Evolutionary conservation across 2,888 invertebrate genomes (phyloP), one percentile per base, ranked within the genome.

Genomic region (Leucophenga maculata): DNA sequence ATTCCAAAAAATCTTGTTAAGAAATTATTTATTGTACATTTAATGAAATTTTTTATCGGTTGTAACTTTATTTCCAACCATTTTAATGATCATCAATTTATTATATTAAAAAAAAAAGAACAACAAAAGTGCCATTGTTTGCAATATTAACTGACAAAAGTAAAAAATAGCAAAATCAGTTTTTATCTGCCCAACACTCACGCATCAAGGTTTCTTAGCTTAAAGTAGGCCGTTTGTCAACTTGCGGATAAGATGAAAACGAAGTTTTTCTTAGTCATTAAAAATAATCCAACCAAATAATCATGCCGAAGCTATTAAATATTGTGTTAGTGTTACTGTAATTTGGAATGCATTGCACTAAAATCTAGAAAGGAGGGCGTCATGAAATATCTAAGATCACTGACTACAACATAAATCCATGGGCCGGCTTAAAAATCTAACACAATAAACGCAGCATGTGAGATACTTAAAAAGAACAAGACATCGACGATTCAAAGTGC

Each of bases 371-470:
- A 39, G 39, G 39, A 39, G 39, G 39, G 39, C 16, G 18, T 20
- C 13, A 39, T 60, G 39, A 60, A 39, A 60, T 18, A 60, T 60
- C 52, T 52, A 32, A 16, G n/a, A 32, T 20, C 59, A 14, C 59
- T 13, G 20, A 18, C 44, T 18, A 11, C 20, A 31, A 44, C 16
- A 62, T 62, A 62, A 62, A 62, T 44, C 60, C 44, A n/a, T n/a
- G n/a, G n/a, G n/a, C n/a, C n/a, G 14, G 46, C 44, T 14, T 13
- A 64, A 9, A 48, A 46, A 48, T 22, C 22, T 11, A 48, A 64
- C 22, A 22, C 62, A 4, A 46, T 64, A 48, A 64, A 46, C 46
- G n/a, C 62, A 64, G 22, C 48, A 64, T 64, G 50, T 50, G 18
- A 50, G 18, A 16, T n/a, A 18, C 50, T 50, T 4, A 4, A 50